Conservation (phyloP, 2,888 invertebrate species). For the Drosophila kokeensis region DNA sequence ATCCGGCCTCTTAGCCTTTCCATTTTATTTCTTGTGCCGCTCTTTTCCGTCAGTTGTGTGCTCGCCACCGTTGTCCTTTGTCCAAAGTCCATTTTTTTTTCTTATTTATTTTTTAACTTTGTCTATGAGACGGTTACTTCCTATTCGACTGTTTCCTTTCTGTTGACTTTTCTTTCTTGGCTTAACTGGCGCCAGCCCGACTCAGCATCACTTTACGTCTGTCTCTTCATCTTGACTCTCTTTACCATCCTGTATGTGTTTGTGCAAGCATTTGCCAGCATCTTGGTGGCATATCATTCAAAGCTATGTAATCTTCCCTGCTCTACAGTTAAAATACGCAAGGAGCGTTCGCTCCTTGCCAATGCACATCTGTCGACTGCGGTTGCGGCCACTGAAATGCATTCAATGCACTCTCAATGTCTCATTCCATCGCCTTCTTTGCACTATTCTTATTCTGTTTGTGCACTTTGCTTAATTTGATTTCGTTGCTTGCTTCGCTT, state of each 20-base stretch:
- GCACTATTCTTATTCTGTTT: conserved; percentile 59
- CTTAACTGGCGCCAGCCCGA: conserved; percentile 51
- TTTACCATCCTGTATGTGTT: background rate
- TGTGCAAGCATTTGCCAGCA: conserved; percentile 49
- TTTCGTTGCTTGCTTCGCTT: conserved; percentile 51
- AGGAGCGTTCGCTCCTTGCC: conserved; percentile 41
- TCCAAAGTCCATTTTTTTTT: conserved; percentile 16
- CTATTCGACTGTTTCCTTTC: conserved; percentile 61
- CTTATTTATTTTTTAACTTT: conserved; percentile 34
- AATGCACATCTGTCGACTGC: conserved; percentile 53
- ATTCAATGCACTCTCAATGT: conserved; percentile 38
- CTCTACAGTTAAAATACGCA: conserved; percentile 73
- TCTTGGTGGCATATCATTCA: conserved; percentile 57
- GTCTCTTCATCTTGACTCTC: conserved; percentile 2
- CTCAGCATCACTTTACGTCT: conserved; percentile 12
- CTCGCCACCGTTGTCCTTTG: conserved; percentile 24
- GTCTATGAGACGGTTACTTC: conserved; percentile 58
- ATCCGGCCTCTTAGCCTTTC: conserved; percentile 59
- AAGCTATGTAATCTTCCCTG: conserved; percentile 73
- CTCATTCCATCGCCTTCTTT: background rate
- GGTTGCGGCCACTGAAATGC: conserved; percentile 56
- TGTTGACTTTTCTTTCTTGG: conserved; percentile 62
- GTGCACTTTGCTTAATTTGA: conserved; percentile 78
- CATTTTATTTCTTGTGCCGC: conserved; percentile 21
- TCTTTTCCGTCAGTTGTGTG: conserved; percentile 24